Conservation (phyloP, 2,888 invertebrate species). For the Tiphia femorata region DNA sequence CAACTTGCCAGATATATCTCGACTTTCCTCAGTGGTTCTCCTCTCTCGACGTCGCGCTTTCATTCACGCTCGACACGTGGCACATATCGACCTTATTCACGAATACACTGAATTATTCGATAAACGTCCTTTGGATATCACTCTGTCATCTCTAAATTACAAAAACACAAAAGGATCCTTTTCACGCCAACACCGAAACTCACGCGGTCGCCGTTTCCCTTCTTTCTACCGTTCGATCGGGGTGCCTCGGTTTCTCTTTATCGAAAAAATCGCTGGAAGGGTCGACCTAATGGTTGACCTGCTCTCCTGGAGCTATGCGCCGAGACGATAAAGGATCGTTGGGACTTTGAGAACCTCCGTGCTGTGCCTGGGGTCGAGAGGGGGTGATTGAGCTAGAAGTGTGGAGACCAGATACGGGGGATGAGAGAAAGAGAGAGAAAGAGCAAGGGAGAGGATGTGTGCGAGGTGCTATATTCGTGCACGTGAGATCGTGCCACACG, state of each 20-base stretch:
- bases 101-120: too few species aligned
- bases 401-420: slow-evolving; percentile 3
- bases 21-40: slow-evolving; percentile 11
- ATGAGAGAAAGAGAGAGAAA: slow-evolving; percentile 9
- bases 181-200: too few species aligned
- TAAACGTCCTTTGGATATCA: too few species aligned
- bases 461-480: background rate
- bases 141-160: too few species aligned
- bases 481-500: background rate
- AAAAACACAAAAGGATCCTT: too few species aligned
- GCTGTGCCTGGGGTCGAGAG: background rate
- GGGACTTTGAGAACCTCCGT: slow-evolving; percentile 7
- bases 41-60: too few species aligned
- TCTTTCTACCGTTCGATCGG: too few species aligned
- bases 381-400: slow-evolving; percentile 6
- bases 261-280: too few species aligned
- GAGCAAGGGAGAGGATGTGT: background rate
- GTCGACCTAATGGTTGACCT: too few species aligned
- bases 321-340: slow-evolving; percentile 11
- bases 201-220: too few species aligned
- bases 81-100: too few species aligned
- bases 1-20: slow-evolving; percentile 26
- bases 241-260: slow-evolving; percentile 10
- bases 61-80: background rate
- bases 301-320: too few species aligned